A percentile compares a stretch with the other conserved stretches of the same genome.
Conservation (phyloP, 2,888 invertebrate genomes). For the Eristalinus aeneus region DNA sequence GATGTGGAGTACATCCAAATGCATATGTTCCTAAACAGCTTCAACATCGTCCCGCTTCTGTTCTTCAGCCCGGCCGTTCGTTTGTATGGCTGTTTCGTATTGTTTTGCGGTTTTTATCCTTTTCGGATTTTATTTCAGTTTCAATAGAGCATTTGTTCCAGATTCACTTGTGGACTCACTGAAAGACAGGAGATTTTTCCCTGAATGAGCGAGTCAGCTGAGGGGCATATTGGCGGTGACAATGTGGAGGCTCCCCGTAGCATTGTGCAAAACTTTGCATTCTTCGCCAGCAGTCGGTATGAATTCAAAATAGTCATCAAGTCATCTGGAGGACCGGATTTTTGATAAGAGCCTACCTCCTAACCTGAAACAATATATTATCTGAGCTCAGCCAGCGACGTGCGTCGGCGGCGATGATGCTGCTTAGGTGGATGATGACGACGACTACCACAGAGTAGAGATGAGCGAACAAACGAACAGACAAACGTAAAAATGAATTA, state of each 20-base stretch:
- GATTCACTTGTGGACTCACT: conserved; percentile 48
- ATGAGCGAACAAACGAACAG: background rate
- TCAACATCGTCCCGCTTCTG: conserved; percentile 29
- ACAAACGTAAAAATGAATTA: conserved; percentile 48
- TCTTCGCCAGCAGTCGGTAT: background rate
- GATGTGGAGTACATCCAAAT: conserved; percentile 65
- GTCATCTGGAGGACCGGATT: conserved; percentile 17
- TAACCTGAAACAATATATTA: conserved; percentile 53
- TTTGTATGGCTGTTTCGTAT: background rate
- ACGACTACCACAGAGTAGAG: background rate
- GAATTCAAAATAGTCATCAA: conserved; percentile 28
- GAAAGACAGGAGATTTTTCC: conserved; percentile 3
- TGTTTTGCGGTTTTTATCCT: conserved; percentile 32
- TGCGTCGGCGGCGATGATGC: background rate
- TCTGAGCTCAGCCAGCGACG: background rate
- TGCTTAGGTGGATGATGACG: background rate
- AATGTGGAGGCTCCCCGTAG: background rate
- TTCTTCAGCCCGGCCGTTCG: background rate
- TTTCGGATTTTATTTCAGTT: conserved; percentile 37
- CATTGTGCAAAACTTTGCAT: conserved; percentile 43
- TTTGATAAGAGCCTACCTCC: conserved; percentile 1
- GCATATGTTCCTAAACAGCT: conserved; percentile 64
- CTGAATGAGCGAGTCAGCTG: background rate
- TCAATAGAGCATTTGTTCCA: conserved; percentile 50
- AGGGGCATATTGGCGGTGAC: conserved; percentile 12